These are phyloP conservation scores for Lordiphosa andalusiaca DNA, from an alignment of 2,888 invertebrate species.

Conservation along the genomic window DNA sequence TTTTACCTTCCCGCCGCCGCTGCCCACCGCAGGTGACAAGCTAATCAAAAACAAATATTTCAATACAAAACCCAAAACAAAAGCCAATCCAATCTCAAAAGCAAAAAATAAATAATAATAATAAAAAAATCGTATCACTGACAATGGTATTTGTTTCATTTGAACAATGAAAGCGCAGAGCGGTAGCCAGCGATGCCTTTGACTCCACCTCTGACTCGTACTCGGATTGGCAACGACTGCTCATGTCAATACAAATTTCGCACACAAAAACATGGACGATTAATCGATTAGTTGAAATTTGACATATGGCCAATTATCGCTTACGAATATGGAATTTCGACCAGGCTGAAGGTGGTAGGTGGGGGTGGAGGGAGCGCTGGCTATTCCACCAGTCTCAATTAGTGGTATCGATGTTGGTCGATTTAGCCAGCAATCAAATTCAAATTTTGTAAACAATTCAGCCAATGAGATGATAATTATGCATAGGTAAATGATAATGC, in stretches of 20 bases:
- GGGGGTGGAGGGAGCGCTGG: not conserved
- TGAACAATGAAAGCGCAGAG: conserved; percentile 13
- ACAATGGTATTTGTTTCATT: not conserved
- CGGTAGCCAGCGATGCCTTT: conserved; percentile 25
- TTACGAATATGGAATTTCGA: conserved; percentile 20
- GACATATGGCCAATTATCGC: conserved; percentile 50
- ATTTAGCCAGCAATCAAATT: not conserved
- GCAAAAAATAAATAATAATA: not conserved
- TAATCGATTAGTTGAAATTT: conserved; percentile 56
- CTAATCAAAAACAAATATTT: conserved; percentile 14
- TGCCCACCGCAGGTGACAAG: conserved; percentile 11
- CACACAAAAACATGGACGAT: conserved; percentile 35
- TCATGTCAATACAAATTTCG: conserved; percentile 20
- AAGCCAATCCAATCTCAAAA: not conserved
- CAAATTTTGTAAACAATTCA: conserved; percentile 6
- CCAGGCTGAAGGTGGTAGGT: not conserved
- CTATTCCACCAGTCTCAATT: conserved; percentile 3
- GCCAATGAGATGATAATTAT: conserved; percentile 9
- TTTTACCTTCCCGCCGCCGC: too few relatives aligned
- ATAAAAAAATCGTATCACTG: not conserved
- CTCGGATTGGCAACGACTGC: conserved; percentile 14
- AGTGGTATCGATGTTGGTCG: conserved; percentile 6
- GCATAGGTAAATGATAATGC: conserved; percentile 5
- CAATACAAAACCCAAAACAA: not conserved
- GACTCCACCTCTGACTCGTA: conserved; percentile 19